Evolutionary conservation across 2,113 vertebrate genomes (phyloP).

Genomic region (Ctenodactylus gundi): DNA sequence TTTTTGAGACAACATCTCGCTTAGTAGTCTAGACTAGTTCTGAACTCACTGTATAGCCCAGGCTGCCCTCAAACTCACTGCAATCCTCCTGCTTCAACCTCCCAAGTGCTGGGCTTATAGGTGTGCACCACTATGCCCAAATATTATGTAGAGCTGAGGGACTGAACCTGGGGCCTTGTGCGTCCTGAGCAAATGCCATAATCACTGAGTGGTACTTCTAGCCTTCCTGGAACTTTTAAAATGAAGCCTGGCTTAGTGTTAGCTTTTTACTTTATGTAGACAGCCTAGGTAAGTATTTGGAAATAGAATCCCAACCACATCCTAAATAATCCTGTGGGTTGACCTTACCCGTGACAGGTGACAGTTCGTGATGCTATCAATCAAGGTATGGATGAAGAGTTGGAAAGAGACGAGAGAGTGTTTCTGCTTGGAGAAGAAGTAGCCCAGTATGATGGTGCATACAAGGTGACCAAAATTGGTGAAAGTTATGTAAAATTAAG

Average conservation of each 20-base stretch:
- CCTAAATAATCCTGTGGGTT: not conserved
- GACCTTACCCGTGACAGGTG: slow-evolving; percentile 83
- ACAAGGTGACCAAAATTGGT: slow-evolving; percentile 88
- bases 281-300: not conserved
- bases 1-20: no score
- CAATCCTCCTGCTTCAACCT: no score
- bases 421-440: slow-evolving; percentile 98
- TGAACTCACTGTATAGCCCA: no score
- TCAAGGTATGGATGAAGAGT: slow-evolving; percentile 97
- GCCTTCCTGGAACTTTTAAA: slow-evolving; percentile 1
- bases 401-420: slow-evolving; percentile 96
- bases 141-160: no score
- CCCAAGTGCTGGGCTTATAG: no score
- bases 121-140: no score
- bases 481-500: not conserved
- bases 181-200: no score
- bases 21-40: no score
- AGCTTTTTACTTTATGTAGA: not conserved
- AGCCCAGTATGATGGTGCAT: slow-evolving; percentile 98
- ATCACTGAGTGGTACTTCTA: no score
- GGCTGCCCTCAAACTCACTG: no score
- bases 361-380: slow-evolving; percentile 97
- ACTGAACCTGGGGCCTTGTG: no score
- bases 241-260: not conserved
- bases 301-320: not conserved